Evolutionary conservation across 2,888 invertebrate genomes (phyloP).

Genomic region (Volucella zonaria): DNA sequence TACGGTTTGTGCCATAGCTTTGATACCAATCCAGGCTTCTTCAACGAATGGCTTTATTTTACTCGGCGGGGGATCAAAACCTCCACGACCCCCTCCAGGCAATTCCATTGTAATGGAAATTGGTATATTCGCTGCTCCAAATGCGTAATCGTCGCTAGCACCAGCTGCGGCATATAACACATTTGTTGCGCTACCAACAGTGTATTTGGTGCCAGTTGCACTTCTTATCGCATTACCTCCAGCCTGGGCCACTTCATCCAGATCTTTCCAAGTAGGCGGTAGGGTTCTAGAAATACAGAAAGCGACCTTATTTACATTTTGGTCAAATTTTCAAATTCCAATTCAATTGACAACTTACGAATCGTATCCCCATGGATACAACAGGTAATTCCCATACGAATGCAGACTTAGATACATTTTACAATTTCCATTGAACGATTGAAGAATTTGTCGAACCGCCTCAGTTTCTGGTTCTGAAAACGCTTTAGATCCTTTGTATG

Average conservation of each 20-base stretch:
- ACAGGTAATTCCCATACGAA: conserved; percentile 77
- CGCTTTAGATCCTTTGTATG: conserved; percentile 84
- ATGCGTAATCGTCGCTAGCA: conserved; percentile 86
- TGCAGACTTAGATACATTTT: conserved; percentile 77
- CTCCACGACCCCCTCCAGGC: conserved; percentile 84
- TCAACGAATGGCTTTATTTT: conserved; percentile 84
- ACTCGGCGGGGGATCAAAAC: conserved; percentile 84
- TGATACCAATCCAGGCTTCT: conserved; percentile 84
- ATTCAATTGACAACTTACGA: conserved; percentile 71
- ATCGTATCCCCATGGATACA: conserved; percentile 79
- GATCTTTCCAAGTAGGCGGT: conserved; percentile 81
- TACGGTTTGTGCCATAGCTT: conserved; percentile 78
- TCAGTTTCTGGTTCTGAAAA: conserved; percentile 87
- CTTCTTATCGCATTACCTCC: conserved; percentile 79
- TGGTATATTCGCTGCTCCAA: conserved; percentile 83
- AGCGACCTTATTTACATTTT: neutral
- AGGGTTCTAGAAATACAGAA: conserved; percentile 75
- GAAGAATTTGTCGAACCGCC: conserved; percentile 82
- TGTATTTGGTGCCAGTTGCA: conserved; percentile 79
- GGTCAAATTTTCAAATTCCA: neutral
- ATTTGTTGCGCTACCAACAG: conserved; percentile 78
- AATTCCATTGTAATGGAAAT: conserved; percentile 86
- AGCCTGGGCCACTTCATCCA: conserved; percentile 79
- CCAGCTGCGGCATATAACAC: conserved; percentile 84
- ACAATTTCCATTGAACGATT: conserved; percentile 53